phyloP scores from a whole-genome alignment of 1,140 invertebrate genomes.

The Dendroctonus ponderosae region DNA sequence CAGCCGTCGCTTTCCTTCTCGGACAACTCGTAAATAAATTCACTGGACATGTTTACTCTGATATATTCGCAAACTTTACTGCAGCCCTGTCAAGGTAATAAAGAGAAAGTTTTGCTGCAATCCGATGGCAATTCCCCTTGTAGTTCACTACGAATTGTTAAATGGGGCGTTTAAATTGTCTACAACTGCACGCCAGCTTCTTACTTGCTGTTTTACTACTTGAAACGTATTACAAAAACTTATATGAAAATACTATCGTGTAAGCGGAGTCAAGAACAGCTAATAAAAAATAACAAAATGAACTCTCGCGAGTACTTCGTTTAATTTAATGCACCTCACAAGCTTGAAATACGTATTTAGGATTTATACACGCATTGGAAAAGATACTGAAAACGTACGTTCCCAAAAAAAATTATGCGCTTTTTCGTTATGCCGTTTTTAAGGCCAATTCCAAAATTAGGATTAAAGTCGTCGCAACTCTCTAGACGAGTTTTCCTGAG shows the following conservation, averaged over 20 bases:
- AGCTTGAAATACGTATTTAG: too few species aligned
- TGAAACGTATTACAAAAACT: too few species aligned
- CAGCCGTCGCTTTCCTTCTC: too few species aligned
- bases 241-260: too few species aligned
- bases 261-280: too few species aligned
- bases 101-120: slow-evolving; percentile 26
- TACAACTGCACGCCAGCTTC: not conserved
- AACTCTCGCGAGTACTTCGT: too few species aligned
- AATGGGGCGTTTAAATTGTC: slow-evolving; percentile 5
- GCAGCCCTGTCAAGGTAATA: slow-evolving; percentile 27
- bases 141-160: slow-evolving; percentile 6
- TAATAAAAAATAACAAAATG: too few species aligned
- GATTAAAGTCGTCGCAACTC: not conserved
- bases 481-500: not conserved
- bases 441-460: not conserved
- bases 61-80: slow-evolving; percentile 27
- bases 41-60: slow-evolving; percentile 26
- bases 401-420: not conserved
- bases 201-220: too few species aligned
- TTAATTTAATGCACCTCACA: too few species aligned
- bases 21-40: slow-evolving; percentile 25
- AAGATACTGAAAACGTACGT: not conserved
- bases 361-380: too few species aligned
- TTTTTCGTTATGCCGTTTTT: not conserved
- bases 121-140: slow-evolving; percentile 17